These are phyloP conservation scores for Bombus consobrinus DNA, from an alignment of 1,140 invertebrate species.

Conservation along the genomic window DNA sequence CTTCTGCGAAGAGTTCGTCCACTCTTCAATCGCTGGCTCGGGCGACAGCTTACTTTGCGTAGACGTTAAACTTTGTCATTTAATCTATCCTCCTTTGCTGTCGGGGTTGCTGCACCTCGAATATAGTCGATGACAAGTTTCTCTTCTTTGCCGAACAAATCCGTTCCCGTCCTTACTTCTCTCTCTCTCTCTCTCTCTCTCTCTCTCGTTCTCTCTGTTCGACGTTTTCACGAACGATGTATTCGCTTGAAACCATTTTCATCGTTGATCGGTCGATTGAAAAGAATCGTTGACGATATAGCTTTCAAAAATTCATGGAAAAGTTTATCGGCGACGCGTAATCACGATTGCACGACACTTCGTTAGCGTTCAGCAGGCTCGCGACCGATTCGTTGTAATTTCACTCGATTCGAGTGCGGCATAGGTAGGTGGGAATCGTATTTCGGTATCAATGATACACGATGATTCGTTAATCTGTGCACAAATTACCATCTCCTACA, in stretches of 20 bases:
- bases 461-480: constrained; percentile 45
- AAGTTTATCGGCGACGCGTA: constrained; percentile 31
- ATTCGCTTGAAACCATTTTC: not conserved
- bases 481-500: not conserved
- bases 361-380: constrained; percentile 48
- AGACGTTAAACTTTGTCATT: constrained; percentile 70
- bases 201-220: not conserved
- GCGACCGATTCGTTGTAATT: constrained; percentile 51
- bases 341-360: constrained; percentile 37
- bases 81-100: constrained; percentile 46
- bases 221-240: not conserved
- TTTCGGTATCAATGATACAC: constrained; percentile 47
- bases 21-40: constrained; percentile 41
- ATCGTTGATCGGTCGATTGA: constrained; percentile 4
- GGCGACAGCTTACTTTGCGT: constrained; percentile 69
- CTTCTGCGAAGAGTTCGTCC: not conserved
- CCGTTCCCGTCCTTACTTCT: not conserved
- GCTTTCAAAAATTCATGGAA: constrained; percentile 33
- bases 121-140: constrained; percentile 36
- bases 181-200: not conserved
- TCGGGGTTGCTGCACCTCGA: not conserved
- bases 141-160: not conserved
- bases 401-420: constrained; percentile 7
- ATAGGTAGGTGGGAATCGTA: constrained; percentile 6
- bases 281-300: not conserved